Percentiles rank a stretch among this genome's conserved stretches.
These are phyloP conservation scores for Parus major DNA, from an alignment of 2,113 vertebrate genomes.

Conservation along the genomic window DNA sequence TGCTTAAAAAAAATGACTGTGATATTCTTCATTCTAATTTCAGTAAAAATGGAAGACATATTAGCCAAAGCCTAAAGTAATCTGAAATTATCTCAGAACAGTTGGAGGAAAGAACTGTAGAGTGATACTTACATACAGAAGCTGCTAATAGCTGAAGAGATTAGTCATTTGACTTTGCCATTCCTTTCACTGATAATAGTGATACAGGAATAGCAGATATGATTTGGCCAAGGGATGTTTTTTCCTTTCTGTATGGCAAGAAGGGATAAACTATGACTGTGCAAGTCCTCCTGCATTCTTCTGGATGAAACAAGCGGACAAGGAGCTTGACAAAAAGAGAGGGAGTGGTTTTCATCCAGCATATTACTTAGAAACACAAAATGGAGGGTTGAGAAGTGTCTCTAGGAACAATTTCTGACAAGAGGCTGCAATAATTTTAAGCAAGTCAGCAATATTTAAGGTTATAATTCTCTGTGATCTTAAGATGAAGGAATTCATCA, in stretches of 20 bases:
- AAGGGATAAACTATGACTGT: slow-evolving; percentile 8
- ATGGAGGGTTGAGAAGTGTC: slow-evolving; percentile 16
- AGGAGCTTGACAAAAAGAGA: not conserved
- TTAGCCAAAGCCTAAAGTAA: slow-evolving; percentile 50
- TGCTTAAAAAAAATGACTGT: not conserved
- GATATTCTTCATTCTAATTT: slow-evolving; percentile 35
- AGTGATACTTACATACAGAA: slow-evolving; percentile 46
- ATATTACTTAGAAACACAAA: slow-evolving; percentile 35
- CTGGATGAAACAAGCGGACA: not conserved
- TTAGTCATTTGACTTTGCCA: slow-evolving; percentile 57
- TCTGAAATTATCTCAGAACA: slow-evolving; percentile 56
- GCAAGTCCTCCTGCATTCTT: not conserved
- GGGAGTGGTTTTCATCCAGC: not conserved
- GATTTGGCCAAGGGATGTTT: slow-evolving; percentile 19
- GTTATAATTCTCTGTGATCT: not conserved
- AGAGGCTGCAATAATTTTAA: not conserved
- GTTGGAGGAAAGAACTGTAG: slow-evolving; percentile 38
- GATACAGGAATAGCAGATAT: slow-evolving; percentile 34
- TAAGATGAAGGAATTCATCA: not conserved
- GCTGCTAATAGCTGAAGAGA: slow-evolving; percentile 59
- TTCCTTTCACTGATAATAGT: slow-evolving; percentile 36
- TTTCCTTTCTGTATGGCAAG: not conserved
- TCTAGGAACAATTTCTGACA: slow-evolving; percentile 9
- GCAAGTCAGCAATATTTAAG: slow-evolving; percentile 5
- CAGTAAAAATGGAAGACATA: slow-evolving; percentile 36